These are phyloP conservation scores for Metaphire vulgaris DNA, from an alignment of 1,140 invertebrate genomes.

Conservation along the genomic window DNA sequence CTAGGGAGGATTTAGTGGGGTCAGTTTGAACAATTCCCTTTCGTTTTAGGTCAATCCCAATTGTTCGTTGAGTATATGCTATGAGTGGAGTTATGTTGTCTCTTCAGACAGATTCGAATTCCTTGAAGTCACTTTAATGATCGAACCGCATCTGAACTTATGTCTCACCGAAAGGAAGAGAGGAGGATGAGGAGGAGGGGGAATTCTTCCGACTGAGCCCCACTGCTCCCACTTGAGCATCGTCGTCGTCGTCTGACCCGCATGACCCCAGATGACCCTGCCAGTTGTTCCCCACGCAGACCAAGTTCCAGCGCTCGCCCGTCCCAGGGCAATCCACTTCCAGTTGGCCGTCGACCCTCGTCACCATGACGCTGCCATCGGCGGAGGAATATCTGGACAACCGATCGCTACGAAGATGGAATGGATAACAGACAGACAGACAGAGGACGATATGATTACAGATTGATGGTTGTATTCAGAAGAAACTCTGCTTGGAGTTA, in stretches of 20 bases:
- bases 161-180: slow-evolving; percentile 5
- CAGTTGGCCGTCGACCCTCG: slow-evolving; percentile 12
- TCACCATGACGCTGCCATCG: slow-evolving; percentile 22
- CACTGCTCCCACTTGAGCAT: not conserved
- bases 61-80: no score
- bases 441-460: no score
- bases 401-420: slow-evolving; percentile 12
- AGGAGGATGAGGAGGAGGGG: not conserved
- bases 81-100: no score
- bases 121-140: not conserved
- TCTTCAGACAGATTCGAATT: no score
- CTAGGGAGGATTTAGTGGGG: no score
- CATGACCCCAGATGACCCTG: not conserved
- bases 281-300: slow-evolving; percentile 8
- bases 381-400: slow-evolving; percentile 20
- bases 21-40: no score
- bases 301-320: not conserved
- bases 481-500: no score
- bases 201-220: not conserved
- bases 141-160: not conserved
- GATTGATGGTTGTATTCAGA: no score
- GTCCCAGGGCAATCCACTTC: slow-evolving; percentile 17
- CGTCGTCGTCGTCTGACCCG: slow-evolving; percentile 4
- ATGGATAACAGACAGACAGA: no score
- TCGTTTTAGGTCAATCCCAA: no score